phyloP scores from a whole-genome alignment of 2,113 vertebrate genomes.

The Oncorhynchus kisutch region DNA sequence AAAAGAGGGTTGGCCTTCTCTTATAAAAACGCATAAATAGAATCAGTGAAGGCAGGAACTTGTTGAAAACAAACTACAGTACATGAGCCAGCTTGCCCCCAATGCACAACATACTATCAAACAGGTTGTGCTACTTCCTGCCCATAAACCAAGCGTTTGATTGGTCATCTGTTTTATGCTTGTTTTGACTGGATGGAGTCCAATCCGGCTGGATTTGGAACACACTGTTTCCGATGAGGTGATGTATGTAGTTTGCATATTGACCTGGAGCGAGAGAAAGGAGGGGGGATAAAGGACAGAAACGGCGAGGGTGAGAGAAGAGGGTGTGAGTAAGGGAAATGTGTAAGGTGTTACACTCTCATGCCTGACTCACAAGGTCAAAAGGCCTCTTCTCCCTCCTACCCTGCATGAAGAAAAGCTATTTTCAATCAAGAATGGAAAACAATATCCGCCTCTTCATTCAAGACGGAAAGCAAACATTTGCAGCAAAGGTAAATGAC shows the following conservation, averaged over 20 bases:
- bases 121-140: no score
- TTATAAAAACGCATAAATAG: background rate
- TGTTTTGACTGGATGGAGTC: constrained; percentile 68
- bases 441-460: constrained; percentile 57
- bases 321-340: constrained; percentile 29
- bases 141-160: constrained; percentile 55
- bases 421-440: constrained; percentile 40
- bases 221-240: constrained; percentile 23
- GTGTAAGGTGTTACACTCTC: constrained; percentile 35
- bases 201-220: constrained; percentile 52
- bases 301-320: constrained; percentile 8
- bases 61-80: no score
- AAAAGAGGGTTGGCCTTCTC: constrained; percentile 10
- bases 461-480: constrained; percentile 60
- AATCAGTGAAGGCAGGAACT: background rate
- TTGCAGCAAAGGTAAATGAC: constrained; percentile 40
- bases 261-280: constrained; percentile 25
- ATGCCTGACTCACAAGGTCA: constrained; percentile 49
- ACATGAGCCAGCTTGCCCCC: no score
- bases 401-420: constrained; percentile 24
- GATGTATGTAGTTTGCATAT: constrained; percentile 42
- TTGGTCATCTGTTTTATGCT: constrained; percentile 66
- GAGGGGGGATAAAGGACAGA: background rate
- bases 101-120: no score
- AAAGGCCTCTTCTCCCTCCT: constrained; percentile 33